Evolutionary conservation across 64 coral and sea anemone species (phyloP).

Genomic region (Porites australiensis): DNA sequence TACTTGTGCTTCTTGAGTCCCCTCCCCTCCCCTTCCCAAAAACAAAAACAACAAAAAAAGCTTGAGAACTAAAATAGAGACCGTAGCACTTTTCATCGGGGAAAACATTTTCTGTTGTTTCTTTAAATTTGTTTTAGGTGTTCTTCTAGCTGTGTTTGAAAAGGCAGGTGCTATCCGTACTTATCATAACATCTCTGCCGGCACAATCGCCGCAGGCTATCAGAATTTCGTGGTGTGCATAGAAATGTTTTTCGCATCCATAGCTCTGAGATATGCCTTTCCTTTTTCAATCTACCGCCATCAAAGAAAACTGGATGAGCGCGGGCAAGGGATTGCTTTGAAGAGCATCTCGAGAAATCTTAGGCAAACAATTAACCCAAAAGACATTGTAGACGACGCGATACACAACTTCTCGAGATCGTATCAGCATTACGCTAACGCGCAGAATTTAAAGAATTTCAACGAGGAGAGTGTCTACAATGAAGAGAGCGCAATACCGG

Average conservation of each 20-base stretch:
- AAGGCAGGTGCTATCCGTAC: constrained; percentile 90
- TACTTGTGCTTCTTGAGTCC: too few species aligned
- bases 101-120: background rate
- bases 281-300: constrained; percentile 89
- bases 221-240: constrained; percentile 99
- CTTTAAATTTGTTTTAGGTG: constrained; percentile 50
- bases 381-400: constrained; percentile 96
- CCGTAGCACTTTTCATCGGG: too few species aligned
- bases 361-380: constrained; percentile 96
- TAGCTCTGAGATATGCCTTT: constrained; percentile 88
- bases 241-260: constrained; percentile 99
- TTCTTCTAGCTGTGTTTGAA: constrained; percentile 87
- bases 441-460: constrained; percentile 69
- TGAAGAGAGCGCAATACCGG: constrained; percentile 50
- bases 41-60: too few species aligned
- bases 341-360: constrained; percentile 98
- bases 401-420: constrained; percentile 98
- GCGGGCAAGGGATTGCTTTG: constrained; percentile 89
- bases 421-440: constrained; percentile 96
- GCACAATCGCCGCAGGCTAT: constrained; percentile 92
- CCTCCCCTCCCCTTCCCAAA: too few species aligned
- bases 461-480: constrained; percentile 71
- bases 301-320: constrained; percentile 87
- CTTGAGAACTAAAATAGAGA: too few species aligned
- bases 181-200: constrained; percentile 90